Conservation (phyloP, 1,140 invertebrate genomes). For the Rhizoglyphus robini region DNA sequence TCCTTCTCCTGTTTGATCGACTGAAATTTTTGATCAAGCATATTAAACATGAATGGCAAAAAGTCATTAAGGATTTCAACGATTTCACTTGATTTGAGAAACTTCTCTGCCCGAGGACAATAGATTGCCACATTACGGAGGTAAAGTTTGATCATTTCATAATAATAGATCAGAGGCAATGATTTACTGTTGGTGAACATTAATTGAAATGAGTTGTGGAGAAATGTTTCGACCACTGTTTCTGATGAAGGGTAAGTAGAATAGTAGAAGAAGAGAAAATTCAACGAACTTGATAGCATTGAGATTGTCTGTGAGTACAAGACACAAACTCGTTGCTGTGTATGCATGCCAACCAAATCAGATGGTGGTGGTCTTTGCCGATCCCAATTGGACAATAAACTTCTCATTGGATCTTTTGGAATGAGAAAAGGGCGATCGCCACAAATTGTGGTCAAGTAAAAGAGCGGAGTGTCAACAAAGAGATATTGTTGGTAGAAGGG, state of each 20-base stretch:
- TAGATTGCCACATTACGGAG: background rate
- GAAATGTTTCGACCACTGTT: background rate
- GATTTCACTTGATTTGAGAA: background rate
- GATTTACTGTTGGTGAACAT: background rate
- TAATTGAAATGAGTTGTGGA: background rate
- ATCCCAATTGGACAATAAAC: background rate
- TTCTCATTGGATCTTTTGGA: background rate
- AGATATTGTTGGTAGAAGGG: slow-evolving; percentile 7
- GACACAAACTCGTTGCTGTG: background rate
- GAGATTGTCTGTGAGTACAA: background rate
- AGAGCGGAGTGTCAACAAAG: background rate
- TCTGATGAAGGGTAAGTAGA: background rate
- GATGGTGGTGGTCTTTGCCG: slow-evolving; percentile 3
- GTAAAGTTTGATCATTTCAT: background rate
- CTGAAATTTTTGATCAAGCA: slow-evolving; percentile 2
- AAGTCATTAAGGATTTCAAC: background rate
- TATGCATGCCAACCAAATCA: background rate
- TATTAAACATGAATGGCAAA: background rate
- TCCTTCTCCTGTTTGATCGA: background rate
- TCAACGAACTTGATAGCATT: background rate
- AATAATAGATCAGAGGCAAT: slow-evolving; percentile 1
- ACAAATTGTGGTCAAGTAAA: background rate
- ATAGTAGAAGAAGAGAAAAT: background rate
- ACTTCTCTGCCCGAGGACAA: slow-evolving; percentile 4
- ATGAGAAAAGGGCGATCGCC: background rate